phyloP scores from a whole-genome alignment of 2,797 vertebrate genomes.

The Pelodytes ibericus region DNA sequence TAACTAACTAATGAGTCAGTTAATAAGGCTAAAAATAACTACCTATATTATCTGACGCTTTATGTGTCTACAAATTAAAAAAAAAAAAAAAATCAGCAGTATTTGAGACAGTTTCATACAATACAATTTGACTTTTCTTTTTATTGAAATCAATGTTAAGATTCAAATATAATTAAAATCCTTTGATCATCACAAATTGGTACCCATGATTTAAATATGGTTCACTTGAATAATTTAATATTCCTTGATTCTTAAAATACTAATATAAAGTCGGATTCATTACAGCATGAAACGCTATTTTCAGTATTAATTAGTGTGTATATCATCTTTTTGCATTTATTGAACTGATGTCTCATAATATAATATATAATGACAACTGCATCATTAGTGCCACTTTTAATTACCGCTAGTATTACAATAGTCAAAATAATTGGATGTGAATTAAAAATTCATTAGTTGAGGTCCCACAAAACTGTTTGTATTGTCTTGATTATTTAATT shows the following conservation, averaged over 20 bases:
- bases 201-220: background rate
- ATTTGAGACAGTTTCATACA: too few species aligned
- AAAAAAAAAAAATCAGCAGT: too few species aligned
- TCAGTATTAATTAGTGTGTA: constrained; percentile 12
- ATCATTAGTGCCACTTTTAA: constrained; percentile 17
- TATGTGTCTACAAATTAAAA: too few species aligned
- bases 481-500: background rate
- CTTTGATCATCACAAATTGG: too few species aligned
- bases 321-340: constrained; percentile 1
- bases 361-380: constrained; percentile 14
- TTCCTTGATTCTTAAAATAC: background rate
- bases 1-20: too few species aligned
- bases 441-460: background rate
- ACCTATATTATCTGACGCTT: too few species aligned
- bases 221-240: background rate
- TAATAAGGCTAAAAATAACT: too few species aligned
- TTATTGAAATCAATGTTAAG: too few species aligned
- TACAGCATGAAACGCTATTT: constrained; percentile 7
- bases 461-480: background rate
- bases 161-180: too few species aligned
- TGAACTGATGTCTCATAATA: background rate
- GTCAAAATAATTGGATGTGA: background rate
- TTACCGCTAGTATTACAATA: constrained; percentile 9
- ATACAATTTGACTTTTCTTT: too few species aligned
- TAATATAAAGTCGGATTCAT: constrained; percentile 1